Base-by-base conservation (phyloP, 2,113 vertebrate genomes). In the Proteles cristata region DNA sequence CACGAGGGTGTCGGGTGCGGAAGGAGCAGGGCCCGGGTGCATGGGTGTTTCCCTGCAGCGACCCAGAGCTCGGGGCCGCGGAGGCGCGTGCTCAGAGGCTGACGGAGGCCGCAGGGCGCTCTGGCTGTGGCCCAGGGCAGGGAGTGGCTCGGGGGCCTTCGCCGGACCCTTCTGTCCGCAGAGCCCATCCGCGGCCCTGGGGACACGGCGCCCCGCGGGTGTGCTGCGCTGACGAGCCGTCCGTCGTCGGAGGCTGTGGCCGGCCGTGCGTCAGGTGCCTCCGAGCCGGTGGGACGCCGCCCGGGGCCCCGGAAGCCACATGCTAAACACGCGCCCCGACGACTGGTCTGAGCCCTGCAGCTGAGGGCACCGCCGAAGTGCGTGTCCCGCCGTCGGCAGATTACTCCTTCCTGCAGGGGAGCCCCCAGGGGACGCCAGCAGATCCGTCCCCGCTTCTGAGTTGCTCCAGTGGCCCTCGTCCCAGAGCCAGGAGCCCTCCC, bases 381-480 rank as follows among this genome's bases (percentile, higher is more conserved):
- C 80, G 48, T 76, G 11, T 81, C 33, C 58, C 84, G 55, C 53
- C 76, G 85, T 81, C 85, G 96, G 63, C 86, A 84, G 92, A 96
- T 94, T 88, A 97, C 94, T 88, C 8, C 50, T 65, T 94, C 88
- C 90, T 85, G 65, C 45, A 95, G 92, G 94, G 97, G 80, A 83
- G 82, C 58, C 88, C 95, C 95, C 33, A 55, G 92, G 85, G 96
- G 96, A 35, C 35, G 43, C 80, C 85, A 88, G 80, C 93, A 71
- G 88, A 90, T 96, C 81, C 31, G 69, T 58, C 45, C 81, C 45
- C 33, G 68, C 71, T 90, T 95, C 81, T 94, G 43, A 92, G 69
- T 84, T n/a, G 71, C 69, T 73, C 33, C 1, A 65, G 7, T 2
- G 43, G 45, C 74, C 48, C 73, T 90, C 88, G 74, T 90, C 73